Percentiles rank a stretch among this genome's conserved stretches.
These are phyloP conservation scores for Tribolium madens DNA, from an alignment of 1,140 invertebrate species.

Conservation along the genomic window DNA sequence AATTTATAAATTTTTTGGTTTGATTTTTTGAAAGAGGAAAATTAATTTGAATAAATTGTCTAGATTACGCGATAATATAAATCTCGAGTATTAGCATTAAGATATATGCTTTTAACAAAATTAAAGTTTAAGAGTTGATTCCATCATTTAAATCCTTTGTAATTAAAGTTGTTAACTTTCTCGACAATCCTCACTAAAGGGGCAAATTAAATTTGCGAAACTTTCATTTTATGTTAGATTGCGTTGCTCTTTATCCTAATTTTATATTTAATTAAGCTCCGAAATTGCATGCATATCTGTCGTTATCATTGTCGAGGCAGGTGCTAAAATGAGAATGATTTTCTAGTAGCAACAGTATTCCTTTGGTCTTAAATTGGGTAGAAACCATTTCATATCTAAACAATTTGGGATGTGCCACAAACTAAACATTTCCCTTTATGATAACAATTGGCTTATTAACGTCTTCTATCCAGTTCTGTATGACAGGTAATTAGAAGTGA, in stretches of 20 bases:
- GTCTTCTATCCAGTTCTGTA: conserved; percentile 5
- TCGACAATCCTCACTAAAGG: neutral
- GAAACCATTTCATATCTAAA: neutral
- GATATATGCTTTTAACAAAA: conserved; percentile 6
- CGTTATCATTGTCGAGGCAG: too few relatives aligned
- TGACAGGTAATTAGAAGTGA: conserved; percentile 26
- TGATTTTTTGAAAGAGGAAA: neutral
- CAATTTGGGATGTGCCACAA: neutral
- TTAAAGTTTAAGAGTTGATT: neutral
- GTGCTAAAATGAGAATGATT: neutral
- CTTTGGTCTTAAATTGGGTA: neutral
- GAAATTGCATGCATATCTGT: neutral
- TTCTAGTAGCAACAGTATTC: neutral
- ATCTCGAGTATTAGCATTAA: neutral
- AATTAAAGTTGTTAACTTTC: conserved; percentile 7
- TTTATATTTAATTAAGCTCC: neutral
- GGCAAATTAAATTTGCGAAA: conserved; percentile 3
- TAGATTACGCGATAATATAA: neutral
- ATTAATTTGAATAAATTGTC: neutral
- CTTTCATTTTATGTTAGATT: neutral
- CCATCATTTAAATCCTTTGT: neutral
- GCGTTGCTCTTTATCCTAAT: neutral
- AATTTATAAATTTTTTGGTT: too few relatives aligned
- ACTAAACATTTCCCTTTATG: neutral
- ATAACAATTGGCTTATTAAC: conserved; percentile 14